Conservation (phyloP, 2,113 vertebrate genomes). For the Tonatia bakeri region DNA sequence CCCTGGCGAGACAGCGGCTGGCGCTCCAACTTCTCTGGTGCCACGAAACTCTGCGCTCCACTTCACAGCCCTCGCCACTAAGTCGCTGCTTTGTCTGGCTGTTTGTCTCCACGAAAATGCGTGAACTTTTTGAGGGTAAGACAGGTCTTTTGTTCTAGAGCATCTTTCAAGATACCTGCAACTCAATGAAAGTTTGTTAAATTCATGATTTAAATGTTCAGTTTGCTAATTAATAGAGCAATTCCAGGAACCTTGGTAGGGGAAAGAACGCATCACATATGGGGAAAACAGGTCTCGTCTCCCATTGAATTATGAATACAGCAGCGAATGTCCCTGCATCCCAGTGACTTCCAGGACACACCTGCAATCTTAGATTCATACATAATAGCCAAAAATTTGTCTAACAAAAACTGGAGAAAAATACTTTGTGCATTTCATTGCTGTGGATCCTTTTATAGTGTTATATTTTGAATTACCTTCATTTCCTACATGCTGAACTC, state of each 20-base stretch:
- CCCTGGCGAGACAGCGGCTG: neutral
- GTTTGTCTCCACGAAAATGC: neutral
- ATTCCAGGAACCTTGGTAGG: neutral
- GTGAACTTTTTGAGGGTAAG: neutral
- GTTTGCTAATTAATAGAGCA: neutral
- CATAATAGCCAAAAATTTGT: neutral
- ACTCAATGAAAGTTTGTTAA: neutral
- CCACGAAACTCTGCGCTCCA: neutral
- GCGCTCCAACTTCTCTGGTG: neutral
- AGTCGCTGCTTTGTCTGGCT: neutral
- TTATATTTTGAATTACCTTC: neutral
- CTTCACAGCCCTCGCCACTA: no score
- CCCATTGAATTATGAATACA: neutral
- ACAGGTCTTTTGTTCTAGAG: neutral
- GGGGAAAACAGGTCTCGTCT: neutral
- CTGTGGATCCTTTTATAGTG: neutral
- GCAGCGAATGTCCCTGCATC: neutral
- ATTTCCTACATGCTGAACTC: neutral
- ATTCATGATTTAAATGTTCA: neutral
- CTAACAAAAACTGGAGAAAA: neutral
- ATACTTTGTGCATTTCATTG: neutral
- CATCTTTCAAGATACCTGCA: conserved; percentile 9
- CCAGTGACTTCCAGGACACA: neutral
- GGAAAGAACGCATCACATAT: neutral
- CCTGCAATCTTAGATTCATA: neutral